Evolutionary conservation across 2,797 vertebrate species (phyloP).

Genomic region (Danio aesculapii): DNA sequence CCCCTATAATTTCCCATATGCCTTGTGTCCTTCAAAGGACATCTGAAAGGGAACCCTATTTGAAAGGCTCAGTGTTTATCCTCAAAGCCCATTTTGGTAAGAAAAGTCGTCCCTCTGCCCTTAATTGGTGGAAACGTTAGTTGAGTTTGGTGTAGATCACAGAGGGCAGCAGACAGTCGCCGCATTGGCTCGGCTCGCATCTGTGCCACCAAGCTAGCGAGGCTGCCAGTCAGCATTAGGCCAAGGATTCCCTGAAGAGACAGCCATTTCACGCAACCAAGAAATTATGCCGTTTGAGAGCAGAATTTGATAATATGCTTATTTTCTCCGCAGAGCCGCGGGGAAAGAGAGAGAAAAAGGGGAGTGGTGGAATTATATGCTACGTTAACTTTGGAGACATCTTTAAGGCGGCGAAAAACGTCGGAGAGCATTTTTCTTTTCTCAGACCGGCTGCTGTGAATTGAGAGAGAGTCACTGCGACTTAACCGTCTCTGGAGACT

Average conservation of each 20-base stretch:
- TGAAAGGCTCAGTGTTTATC: slow-evolving; percentile 73
- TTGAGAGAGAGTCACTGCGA: slow-evolving; percentile 55
- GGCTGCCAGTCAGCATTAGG: slow-evolving; percentile 80
- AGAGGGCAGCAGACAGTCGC: slow-evolving; percentile 64
- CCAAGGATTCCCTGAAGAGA: slow-evolving; percentile 72
- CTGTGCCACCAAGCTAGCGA: slow-evolving; percentile 70
- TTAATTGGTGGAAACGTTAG: slow-evolving; percentile 78
- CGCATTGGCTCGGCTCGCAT: slow-evolving; percentile 71
- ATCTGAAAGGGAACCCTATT: slow-evolving; percentile 53
- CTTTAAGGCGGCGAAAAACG: slow-evolving; percentile 68
- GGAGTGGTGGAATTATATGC: slow-evolving; percentile 76
- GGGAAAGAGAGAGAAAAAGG: slow-evolving; percentile 61
- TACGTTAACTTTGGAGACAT: slow-evolving; percentile 76
- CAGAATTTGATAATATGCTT: slow-evolving; percentile 80
- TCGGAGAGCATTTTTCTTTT: slow-evolving; percentile 61
- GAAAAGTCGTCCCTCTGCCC: slow-evolving; percentile 62
- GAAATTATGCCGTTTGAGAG: slow-evolving; percentile 76
- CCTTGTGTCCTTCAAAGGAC: slow-evolving; percentile 66
- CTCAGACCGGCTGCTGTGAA: slow-evolving; percentile 56
- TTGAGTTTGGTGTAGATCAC: slow-evolving; percentile 69
- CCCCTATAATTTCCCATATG: slow-evolving; percentile 56
- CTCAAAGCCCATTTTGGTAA: slow-evolving; percentile 49
- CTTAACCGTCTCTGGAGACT: slow-evolving; percentile 57
- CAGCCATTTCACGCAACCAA: slow-evolving; percentile 75
- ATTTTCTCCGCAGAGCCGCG: slow-evolving; percentile 71